Evolutionary conservation across 2,888 invertebrate genomes (phyloP).

Genomic region (Uropetala carovei): DNA sequence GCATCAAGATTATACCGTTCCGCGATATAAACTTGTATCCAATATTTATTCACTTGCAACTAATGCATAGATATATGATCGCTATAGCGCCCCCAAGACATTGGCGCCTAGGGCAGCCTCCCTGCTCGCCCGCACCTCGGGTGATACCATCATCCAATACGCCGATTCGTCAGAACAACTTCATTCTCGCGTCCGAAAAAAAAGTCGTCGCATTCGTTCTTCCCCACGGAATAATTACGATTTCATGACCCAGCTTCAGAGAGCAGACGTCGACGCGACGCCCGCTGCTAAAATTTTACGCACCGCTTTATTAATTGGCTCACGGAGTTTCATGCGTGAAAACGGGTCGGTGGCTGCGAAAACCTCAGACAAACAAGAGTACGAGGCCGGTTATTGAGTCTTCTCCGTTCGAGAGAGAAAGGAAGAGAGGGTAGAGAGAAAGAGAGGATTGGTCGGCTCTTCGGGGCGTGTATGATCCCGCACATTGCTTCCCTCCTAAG

Average conservation of each 20-base stretch:
- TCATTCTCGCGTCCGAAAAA: neutral
- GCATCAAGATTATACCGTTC: too few relatives aligned
- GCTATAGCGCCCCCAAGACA: too few relatives aligned
- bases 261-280: neutral
- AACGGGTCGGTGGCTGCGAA: neutral
- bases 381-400: neutral
- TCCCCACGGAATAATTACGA: neutral
- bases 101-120: too few relatives aligned
- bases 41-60: too few relatives aligned
- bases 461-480: slow-evolving; percentile 10
- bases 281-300: neutral
- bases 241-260: neutral
- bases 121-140: too few relatives aligned
- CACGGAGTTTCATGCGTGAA: neutral
- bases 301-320: neutral
- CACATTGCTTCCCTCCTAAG: neutral
- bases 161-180: too few relatives aligned
- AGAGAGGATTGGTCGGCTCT: neutral
- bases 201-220: neutral
- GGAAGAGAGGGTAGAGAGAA: too few relatives aligned
- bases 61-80: too few relatives aligned
- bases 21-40: too few relatives aligned
- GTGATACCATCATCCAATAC: too few relatives aligned
- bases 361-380: neutral
- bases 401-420: neutral